Evolutionary conservation across 2,797 vertebrate genomes (phyloP).

Genomic region (Lycodopsis pacificus): DNA sequence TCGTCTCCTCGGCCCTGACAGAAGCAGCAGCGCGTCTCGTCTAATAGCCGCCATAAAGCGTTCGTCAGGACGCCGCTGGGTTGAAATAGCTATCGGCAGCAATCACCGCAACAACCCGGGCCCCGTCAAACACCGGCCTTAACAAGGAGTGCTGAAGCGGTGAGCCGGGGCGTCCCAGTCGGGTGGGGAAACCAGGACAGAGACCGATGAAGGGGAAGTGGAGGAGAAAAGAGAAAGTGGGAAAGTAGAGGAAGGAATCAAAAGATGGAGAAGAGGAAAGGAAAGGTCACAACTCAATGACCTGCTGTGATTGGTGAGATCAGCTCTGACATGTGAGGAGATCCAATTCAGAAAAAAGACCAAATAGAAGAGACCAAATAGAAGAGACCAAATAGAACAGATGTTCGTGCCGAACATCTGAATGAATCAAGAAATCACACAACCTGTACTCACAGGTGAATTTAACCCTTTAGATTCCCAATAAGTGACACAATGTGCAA

Average conservation of each 20-base stretch:
- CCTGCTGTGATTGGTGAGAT: too few relatives aligned
- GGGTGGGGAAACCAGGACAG: slow-evolving; percentile 1
- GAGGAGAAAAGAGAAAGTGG: not conserved
- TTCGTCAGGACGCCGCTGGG: slow-evolving; percentile 6
- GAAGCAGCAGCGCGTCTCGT: slow-evolving; percentile 7
- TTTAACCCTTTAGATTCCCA: too few relatives aligned
- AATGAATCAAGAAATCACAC: too few relatives aligned
- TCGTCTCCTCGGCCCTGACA: slow-evolving; percentile 13
- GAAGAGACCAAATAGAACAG: too few relatives aligned
- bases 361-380: too few relatives aligned
- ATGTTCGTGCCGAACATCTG: too few relatives aligned
- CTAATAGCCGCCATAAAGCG: slow-evolving; percentile 51
- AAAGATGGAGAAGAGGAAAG: too few relatives aligned
- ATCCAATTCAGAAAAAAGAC: too few relatives aligned
- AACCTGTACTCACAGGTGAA: too few relatives aligned
- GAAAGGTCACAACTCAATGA: not conserved
- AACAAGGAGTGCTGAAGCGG: not conserved
- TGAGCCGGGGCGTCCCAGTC: not conserved
- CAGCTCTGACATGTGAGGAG: too few relatives aligned
- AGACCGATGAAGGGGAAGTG: not conserved
- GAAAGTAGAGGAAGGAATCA: not conserved
- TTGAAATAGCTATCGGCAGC: slow-evolving; percentile 37
- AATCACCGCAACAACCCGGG: slow-evolving; percentile 19
- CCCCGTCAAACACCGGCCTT: slow-evolving; percentile 31
- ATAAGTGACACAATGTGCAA: too few relatives aligned